Conservation (phyloP, 1,140 invertebrate genomes). For the Ceratosolen fusciceps region DNA sequence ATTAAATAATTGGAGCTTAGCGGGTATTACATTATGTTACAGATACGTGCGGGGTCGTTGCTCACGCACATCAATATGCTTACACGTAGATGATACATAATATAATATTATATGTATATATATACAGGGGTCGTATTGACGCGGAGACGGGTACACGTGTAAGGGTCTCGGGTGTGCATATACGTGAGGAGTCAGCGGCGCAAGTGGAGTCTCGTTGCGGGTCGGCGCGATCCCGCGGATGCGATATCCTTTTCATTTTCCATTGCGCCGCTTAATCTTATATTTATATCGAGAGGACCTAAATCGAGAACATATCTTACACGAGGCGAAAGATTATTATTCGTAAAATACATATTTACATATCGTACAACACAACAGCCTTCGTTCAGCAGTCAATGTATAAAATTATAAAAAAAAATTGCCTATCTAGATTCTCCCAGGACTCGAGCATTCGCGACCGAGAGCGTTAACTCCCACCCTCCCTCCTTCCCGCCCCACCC, state of each 20-base stretch:
- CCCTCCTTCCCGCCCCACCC: neutral
- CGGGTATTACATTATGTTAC: slow-evolving; percentile 60
- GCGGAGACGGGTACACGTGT: no score
- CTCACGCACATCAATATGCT: slow-evolving; percentile 20
- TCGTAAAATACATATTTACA: slow-evolving; percentile 71
- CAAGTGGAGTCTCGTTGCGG: no score
- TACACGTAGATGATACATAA: slow-evolving; percentile 59
- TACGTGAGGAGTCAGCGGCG: no score
- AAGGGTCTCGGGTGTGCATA: no score
- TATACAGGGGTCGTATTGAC: no score
- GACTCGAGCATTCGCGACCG: slow-evolving; percentile 35
- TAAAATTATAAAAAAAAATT: slow-evolving; percentile 70
- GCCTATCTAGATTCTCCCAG: slow-evolving; percentile 62
- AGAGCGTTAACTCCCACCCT: slow-evolving; percentile 5
- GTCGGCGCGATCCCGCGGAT: slow-evolving; percentile 53
- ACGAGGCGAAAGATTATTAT: slow-evolving; percentile 64
- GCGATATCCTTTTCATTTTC: slow-evolving; percentile 54
- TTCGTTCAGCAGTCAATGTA: slow-evolving; percentile 63
- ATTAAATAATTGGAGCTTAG: slow-evolving; percentile 66
- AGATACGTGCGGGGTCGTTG: neutral
- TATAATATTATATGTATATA: slow-evolving; percentile 56
- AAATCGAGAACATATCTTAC: slow-evolving; percentile 68
- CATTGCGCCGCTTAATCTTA: slow-evolving; percentile 49
- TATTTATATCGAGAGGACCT: slow-evolving; percentile 57
- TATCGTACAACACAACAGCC: slow-evolving; percentile 69